phyloP scores from a whole-genome alignment of 2,797 vertebrate species.

The Pseudochaenichthys georgianus region DNA sequence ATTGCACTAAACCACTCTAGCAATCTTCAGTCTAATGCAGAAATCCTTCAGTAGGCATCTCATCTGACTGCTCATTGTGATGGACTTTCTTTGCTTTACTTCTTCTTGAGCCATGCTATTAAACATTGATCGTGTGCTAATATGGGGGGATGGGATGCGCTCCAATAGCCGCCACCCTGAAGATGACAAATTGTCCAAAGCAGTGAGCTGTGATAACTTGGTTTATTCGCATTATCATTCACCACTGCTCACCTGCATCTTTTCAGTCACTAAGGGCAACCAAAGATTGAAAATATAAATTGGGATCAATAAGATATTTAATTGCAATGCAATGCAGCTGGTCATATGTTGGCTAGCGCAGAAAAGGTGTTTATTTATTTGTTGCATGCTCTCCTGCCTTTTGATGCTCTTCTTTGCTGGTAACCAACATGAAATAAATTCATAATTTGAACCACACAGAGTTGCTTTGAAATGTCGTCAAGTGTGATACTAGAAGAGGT shows the following conservation, averaged over 20 bases:
- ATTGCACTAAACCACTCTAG: conserved; percentile 1
- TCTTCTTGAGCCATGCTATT: conserved; percentile 22
- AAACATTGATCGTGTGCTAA: conserved; percentile 56
- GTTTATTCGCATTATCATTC: conserved; percentile 49
- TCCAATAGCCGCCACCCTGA: not conserved
- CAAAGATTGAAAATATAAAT: conserved; percentile 21
- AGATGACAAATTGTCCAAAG: conserved; percentile 56
- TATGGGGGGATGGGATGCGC: conserved; percentile 32
- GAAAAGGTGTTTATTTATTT: not conserved
- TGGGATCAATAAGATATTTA: conserved; percentile 20
- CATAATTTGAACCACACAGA: conserved; percentile 9
- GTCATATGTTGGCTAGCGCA: not conserved
- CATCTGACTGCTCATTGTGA: not conserved
- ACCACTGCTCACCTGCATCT: conserved; percentile 35
- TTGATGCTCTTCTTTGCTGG: not conserved
- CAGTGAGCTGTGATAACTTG: conserved; percentile 24
- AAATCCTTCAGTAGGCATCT: conserved; percentile 1
- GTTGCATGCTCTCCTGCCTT: not conserved
- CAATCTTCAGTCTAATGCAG: not conserved
- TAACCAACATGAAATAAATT: conserved; percentile 29
- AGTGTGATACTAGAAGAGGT: not conserved
- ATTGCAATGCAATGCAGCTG: not conserved
- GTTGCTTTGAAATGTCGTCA: conserved; percentile 19
- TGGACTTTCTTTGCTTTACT: conserved; percentile 4
- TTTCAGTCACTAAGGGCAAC: conserved; percentile 18